Base-by-base conservation (phyloP, 2,888 invertebrate species). In the Caenorhabditis sp. region DNA sequence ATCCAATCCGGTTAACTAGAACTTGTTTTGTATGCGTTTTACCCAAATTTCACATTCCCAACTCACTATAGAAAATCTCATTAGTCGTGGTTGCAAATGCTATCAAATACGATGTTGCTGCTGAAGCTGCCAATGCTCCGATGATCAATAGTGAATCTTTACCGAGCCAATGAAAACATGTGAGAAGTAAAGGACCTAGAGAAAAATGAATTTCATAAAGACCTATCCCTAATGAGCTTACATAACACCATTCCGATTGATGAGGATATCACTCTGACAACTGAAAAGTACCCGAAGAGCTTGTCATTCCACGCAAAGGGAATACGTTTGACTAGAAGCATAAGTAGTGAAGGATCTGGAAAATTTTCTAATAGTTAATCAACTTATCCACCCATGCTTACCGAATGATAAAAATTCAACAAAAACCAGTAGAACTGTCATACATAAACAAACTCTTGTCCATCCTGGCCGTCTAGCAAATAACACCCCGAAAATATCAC, bases 261-360 rank as follows among this genome's bases (percentile, higher is more conserved):
- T 23, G 60, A 71, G 17, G 77, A 31, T 8, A 83, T 27, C 4
- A 66, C 65, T 21, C 74, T 67, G 12, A 70, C 38, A 1, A 83
- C 38, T 1, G 78, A 54, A 54, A 72, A 85, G 31, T 80, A 70
- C 56, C 76, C 71, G 74, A 83, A 85, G n/a, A 72, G 53, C 26
- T 76, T 67, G 61, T 85, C 85, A 17, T 74, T 73, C 84, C 84
- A 85, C 2, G 77, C 73, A 63, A 85, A 84, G 1, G 85, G 85
- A 8, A 79, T 69, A 10, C 84, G 77, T 65, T 85, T 85, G 8
- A 85, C 73, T 50, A 78, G 67, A 25, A 85, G 77, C 23, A 81
- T 67, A 0, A 83, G 69, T 3, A 85, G 71, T 5, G 75, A 59
- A 0, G 77, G 70, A 60, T 85, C 85, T 85, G 70, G 52, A 83